A percentile compares a stretch with the other conserved stretches of the same genome.
These are phyloP conservation scores for Calliopsis andreniformis DNA, from an alignment of 1,140 invertebrate genomes.

Conservation along the genomic window DNA sequence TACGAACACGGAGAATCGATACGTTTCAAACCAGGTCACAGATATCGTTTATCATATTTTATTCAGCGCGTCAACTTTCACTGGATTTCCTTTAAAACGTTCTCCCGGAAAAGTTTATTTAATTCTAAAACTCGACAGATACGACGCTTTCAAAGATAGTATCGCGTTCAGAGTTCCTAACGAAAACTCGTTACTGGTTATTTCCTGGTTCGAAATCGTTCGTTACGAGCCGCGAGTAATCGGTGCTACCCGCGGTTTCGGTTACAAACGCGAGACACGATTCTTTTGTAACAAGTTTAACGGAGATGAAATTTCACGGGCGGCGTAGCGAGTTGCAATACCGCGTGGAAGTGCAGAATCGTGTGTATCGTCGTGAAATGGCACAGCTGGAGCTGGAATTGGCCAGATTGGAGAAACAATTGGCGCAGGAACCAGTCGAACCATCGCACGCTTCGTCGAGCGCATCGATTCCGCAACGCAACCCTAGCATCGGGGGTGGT, in stretches of 20 bases:
- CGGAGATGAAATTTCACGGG: background rate
- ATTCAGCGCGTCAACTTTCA: conserved; percentile 6
- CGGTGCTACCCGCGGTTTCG: background rate
- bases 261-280: background rate
- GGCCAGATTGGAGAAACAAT: conserved; percentile 86
- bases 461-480: conserved; percentile 83
- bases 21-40: conserved; percentile 30
- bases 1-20: conserved; percentile 1
- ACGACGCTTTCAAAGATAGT: no score
- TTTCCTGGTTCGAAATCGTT: background rate
- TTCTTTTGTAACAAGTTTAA: conserved; percentile 1
- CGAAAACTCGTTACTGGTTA: background rate
- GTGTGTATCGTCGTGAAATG: conserved; percentile 92
- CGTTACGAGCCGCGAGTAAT: no score
- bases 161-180: background rate
- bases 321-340: conserved; percentile 87
- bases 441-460: conserved; percentile 82
- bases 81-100: conserved; percentile 2
- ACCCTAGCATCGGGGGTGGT: conserved; percentile 86
- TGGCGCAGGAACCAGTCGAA: conserved; percentile 80
- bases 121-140: background rate
- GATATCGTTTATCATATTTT: conserved; percentile 39
- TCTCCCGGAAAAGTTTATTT: background rate
- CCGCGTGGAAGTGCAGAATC: conserved; percentile 94
- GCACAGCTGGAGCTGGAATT: conserved; percentile 91